These are phyloP conservation scores for Rhinophrynus dorsalis DNA, from an alignment of 2,797 vertebrate species.

Conservation along the genomic window DNA sequence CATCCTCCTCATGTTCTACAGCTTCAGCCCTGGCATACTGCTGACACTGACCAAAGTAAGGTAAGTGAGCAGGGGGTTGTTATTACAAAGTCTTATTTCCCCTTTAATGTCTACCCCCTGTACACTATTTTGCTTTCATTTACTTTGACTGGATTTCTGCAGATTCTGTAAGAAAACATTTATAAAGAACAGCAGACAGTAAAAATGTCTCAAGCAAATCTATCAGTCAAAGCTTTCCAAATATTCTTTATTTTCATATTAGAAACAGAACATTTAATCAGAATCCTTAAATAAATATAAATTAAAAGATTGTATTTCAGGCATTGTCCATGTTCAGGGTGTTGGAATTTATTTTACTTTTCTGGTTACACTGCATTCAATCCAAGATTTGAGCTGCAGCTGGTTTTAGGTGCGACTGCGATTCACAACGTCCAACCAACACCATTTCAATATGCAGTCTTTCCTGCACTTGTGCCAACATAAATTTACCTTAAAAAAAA, in stretches of 20 bases:
- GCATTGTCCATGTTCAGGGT: not conserved
- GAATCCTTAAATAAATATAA: not conserved
- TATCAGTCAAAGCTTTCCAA: constrained; percentile 15
- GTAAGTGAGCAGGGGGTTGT: too few relatives aligned
- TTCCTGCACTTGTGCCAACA: not conserved
- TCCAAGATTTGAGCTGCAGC: constrained; percentile 4
- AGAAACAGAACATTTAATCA: constrained; percentile 15
- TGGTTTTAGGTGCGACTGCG: constrained; percentile 4
- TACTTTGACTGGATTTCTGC: too few relatives aligned
- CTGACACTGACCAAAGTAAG: too few relatives aligned
- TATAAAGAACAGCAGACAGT: too few relatives aligned
- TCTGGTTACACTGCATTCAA: not conserved
- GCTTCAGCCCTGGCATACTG: too few relatives aligned
- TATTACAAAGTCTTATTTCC: too few relatives aligned
- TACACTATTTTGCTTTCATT: too few relatives aligned
- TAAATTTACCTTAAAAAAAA: too few relatives aligned
- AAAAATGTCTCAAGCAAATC: constrained; percentile 17
- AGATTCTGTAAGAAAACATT: too few relatives aligned
- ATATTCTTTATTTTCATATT: not conserved
- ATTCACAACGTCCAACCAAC: not conserved
- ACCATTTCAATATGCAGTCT: not conserved
- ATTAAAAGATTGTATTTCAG: not conserved
- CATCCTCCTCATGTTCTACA: too few relatives aligned
- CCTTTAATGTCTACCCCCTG: too few relatives aligned
- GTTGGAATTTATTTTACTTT: not conserved